Conservation (phyloP, 2,888 invertebrate genomes). For the Amorpha juglandis region DNA sequence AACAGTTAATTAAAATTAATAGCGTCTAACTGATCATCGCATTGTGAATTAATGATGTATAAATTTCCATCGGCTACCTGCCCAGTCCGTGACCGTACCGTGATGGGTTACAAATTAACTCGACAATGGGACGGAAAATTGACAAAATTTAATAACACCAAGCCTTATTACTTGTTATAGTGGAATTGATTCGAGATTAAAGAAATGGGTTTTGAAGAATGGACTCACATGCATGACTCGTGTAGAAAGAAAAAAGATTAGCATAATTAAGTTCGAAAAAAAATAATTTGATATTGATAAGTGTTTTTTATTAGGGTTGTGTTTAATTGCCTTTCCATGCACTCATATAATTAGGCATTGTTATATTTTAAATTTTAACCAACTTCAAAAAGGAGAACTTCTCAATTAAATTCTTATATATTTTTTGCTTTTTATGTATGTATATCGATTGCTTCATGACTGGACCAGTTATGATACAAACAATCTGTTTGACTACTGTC, state of each 20-base stretch:
- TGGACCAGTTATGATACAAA: no score
- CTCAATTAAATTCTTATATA: no score
- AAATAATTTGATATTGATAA: neutral
- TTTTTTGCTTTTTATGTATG: no score
- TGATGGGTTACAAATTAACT: neutral
- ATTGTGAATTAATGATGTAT: constrained; percentile 74
- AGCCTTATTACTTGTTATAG: neutral
- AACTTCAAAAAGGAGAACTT: no score
- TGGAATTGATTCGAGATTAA: neutral
- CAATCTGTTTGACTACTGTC: no score
- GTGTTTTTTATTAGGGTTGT: no score
- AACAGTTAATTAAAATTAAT: constrained; percentile 79
- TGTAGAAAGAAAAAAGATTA: neutral
- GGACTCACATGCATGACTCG: neutral
- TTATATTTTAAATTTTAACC: no score
- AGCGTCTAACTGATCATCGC: constrained; percentile 66
- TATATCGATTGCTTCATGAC: no score
- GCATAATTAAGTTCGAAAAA: neutral
- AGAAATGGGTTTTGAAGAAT: neutral
- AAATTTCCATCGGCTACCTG: constrained; percentile 64
- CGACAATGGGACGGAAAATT: constrained; percentile 4
- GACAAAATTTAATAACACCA: neutral
- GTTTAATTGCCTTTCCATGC: no score
- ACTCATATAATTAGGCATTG: no score
- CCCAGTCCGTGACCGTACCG: constrained; percentile 26